Base-by-base conservation (phyloP, 2,888 invertebrate genomes). In the Leptogaster cylindrica region DNA sequence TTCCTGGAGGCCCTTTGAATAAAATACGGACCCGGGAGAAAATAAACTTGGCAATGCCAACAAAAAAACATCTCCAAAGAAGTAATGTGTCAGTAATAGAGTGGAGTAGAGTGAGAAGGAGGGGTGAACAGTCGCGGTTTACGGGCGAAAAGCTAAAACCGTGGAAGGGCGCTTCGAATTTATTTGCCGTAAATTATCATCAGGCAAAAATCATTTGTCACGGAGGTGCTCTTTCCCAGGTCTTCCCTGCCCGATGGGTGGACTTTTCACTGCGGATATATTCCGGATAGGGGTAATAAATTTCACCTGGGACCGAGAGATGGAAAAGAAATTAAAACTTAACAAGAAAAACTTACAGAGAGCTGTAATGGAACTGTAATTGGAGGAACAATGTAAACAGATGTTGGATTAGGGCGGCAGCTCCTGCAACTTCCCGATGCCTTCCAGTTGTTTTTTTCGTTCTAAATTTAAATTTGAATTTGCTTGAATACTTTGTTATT, bases 161-260 rank as follows among this genome's bases (percentile, higher is more conserved):
- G 41, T 41, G 33, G 28, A n/a, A 51, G 65, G 55, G 28, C 41
- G 65, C 51, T 65, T 51, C 51, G 65, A 65, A 65, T 65, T 65
- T 65, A 65, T 65, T 65, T 65, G 65, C 39, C 65, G 65, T 65
- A 65, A 65, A 65, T 65, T 65, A 65, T 65, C 51, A 65, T 65
- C 65, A 65, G 65, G 65, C 65, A 65, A 27, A 65, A 65, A 65
- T 65, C 65, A 65, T 65, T 65, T 65, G 65, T 65, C 65, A 65
- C 65, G 65, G 65, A 65, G 52, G 51, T 52, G 44, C 44, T 44
- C 16, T 51, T 65, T 28, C 41, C 36, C 58, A 20, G 23, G 46
- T 1, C 46, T 41, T 20, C 65, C 44, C 16, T 27, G 25, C n/a
- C 46, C 31, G 14, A 12, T 27, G 4, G 28, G 18, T 18, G 27